Conservation (phyloP, 2,113 vertebrate genomes). For the Piaya cayana region DNA sequence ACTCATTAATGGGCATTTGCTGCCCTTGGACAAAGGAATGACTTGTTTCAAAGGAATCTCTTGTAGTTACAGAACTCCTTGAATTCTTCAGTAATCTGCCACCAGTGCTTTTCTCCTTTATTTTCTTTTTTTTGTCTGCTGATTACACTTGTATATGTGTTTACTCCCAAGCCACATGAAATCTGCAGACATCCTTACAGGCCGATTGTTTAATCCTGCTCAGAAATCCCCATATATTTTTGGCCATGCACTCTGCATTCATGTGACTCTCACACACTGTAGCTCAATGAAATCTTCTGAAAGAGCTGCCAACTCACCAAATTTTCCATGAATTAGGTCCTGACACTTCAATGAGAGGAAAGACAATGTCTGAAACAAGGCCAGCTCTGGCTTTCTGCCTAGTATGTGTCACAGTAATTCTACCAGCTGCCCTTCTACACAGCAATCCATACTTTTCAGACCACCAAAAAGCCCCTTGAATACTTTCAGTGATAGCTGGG, state of each 20-base stretch:
- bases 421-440: slow-evolving; percentile 77
- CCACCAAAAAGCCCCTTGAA: slow-evolving; percentile 80
- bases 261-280: slow-evolving; percentile 74
- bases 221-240: slow-evolving; percentile 66
- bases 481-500: slow-evolving; percentile 66
- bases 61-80: not conserved
- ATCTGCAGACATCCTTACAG: slow-evolving; percentile 56
- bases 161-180: slow-evolving; percentile 64
- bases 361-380: slow-evolving; percentile 85
- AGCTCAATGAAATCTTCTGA: slow-evolving; percentile 82
- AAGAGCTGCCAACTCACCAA: slow-evolving; percentile 82
- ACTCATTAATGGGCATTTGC: not conserved
- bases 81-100: not conserved
- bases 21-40: not conserved
- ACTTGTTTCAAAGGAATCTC: slow-evolving; percentile 46
- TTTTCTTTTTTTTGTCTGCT: not conserved
- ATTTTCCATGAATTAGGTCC: slow-evolving; percentile 87
- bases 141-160: slow-evolving; percentile 73
- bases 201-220: slow-evolving; percentile 60
- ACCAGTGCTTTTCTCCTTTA: not conserved
- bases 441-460: slow-evolving; percentile 79
- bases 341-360: slow-evolving; percentile 85
- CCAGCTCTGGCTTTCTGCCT: slow-evolving; percentile 82
- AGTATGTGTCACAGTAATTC: slow-evolving; percentile 82
- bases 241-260: slow-evolving; percentile 66